Base-by-base conservation (phyloP, 2,888 invertebrate species). In the Ceratothoa steindachneri region DNA sequence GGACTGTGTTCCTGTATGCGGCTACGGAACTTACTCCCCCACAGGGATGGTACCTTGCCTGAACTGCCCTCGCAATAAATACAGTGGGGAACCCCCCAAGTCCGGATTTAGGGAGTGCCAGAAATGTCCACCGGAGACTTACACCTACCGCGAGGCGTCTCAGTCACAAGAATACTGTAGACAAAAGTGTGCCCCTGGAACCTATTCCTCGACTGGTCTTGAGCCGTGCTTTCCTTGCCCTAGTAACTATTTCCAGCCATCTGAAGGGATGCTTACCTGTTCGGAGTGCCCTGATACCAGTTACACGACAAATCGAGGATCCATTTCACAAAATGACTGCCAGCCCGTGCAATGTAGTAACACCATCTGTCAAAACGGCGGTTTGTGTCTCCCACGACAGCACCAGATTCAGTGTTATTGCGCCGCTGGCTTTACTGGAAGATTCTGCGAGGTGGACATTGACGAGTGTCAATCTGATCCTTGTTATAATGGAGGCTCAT, bases 201-300 rank as follows among this genome's bases (percentile, higher is more conserved):
- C 90, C 81, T 97, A 96, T 83, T 96, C 96, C 0, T 91, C 93
- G 66, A 95, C 95, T 15, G 97, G 97, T 15, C 85, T 97, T 30
- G 93, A 96, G 9, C 95, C 97, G 0, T 97, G 97, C 84, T 93
- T 94, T 1, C 89, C 91, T 74, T 97, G 97, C 82, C 97, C 97
- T 0, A 87, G 89, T 81, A 93, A 97, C 85, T 95, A 94, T 85
- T 97, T 92, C 85, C 97, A 97, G 85, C 90, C 93, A 15, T 86
- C 89, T 29, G 87, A 91, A 30, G 96, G 97, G 0, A 91, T 93
- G 81, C 92, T 90, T 1, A 89, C 90, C 41, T 97, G 97, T 84
- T 88, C 89, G 82, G 94, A 96, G 84, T 98, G 98, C 83, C 92
- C 94, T 1, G 91, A 93, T 2, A 93, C 93, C 80, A 93, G 93